Evolutionary conservation across 2,888 invertebrate genomes (phyloP), one percentile per base, ranked within the genome.

Genomic region (Oscheius sp.): DNA sequence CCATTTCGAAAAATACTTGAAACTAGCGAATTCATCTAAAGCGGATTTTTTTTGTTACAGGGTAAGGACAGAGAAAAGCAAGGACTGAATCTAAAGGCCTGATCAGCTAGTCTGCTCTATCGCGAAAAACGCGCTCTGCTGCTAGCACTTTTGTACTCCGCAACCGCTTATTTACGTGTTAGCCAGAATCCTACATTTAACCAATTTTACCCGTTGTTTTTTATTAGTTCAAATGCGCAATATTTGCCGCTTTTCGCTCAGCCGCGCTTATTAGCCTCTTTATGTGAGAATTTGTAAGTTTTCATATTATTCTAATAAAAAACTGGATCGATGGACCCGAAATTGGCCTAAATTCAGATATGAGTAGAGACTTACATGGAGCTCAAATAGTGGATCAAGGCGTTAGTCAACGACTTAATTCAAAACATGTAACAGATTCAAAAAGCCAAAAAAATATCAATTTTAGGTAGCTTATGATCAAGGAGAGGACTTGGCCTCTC

Each of bases 1-100:
- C 55, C 34, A n/a, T 12, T 55, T 33, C 20, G 34, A 12, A 55
- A 23, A 17, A 65, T 29, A 15, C 15, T 23, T 33, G 23, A 20
- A 17, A 52, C 33, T 15, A 48, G 64, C 6, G 48, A 64, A 33
- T 63, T 63, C 45, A 63, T 64, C 64, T 46, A 17, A 64, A 64
- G 42, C n/a, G 27, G 3, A 58, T 12, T 31, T 6, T 37, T 23
- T 12, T 39, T 15, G 42, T 57, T n/a, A 58, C 48, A 6, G 39
- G 34, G 12, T 74, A 71, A 6, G 65, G 27, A 5, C 71, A 65
- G 48, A 73, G 75, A 31, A 77, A 48, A 0, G 25, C 17, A 61
- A 23, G 3, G 10, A 45, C 12, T 37, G 15, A 48, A 48, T 17
- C 10, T 48, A 48, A 48, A 48, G 48, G 48, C 20, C 48, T 48